Conservation (phyloP, 1,140 invertebrate species). For the Tribolium madens region DNA sequence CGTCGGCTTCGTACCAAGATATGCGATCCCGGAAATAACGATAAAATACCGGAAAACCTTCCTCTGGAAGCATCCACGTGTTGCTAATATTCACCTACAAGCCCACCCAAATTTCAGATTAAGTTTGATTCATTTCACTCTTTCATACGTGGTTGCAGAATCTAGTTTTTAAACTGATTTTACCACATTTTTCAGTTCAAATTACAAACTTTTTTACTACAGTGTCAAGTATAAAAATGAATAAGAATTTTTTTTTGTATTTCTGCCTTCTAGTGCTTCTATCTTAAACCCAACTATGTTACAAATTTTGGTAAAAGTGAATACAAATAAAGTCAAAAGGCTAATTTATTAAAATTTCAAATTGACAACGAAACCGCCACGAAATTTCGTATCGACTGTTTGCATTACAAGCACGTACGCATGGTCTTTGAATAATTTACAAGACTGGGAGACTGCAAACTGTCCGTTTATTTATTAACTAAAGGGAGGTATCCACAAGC, state of each 20-base stretch:
- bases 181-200: too few species aligned
- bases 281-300: too few species aligned
- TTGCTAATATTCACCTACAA: slow-evolving; percentile 81
- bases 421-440: slow-evolving; percentile 43
- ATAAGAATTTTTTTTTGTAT: too few species aligned
- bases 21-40: slow-evolving; percentile 82
- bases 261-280: too few species aligned
- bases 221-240: too few species aligned
- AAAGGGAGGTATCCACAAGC: background rate
- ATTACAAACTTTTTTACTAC: too few species aligned
- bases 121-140: background rate
- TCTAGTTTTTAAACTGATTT: too few species aligned
- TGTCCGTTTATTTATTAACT: slow-evolving; percentile 38
- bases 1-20: slow-evolving; percentile 82
- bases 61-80: slow-evolving; percentile 80
- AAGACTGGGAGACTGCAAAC: slow-evolving; percentile 29
- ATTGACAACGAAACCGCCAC: background rate
- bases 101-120: background rate
- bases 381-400: background rate
- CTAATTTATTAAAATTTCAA: too few species aligned
- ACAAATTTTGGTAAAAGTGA: too few species aligned
- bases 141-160: too few species aligned
- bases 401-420: background rate
- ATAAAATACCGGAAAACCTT: slow-evolving; percentile 81
- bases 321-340: too few species aligned